Percentiles rank a stretch among this genome's conserved stretches.
Evolutionary conservation across 2,797 vertebrate species (phyloP).

Genomic region (Pangasius sanitwongsei): DNA sequence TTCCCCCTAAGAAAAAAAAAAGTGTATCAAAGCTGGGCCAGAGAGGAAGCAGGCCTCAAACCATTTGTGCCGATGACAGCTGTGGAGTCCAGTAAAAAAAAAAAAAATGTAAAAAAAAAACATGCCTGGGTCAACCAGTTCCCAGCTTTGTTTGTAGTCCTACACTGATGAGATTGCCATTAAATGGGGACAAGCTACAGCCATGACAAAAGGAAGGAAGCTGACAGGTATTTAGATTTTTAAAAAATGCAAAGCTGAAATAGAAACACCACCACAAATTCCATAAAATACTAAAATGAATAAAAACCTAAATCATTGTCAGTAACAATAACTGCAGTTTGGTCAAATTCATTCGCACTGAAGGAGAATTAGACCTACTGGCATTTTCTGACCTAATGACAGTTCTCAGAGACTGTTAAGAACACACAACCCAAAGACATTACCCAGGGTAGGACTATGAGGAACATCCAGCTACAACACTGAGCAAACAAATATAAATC

Average conservation of each 20-base stretch:
- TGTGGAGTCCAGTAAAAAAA: constrained; percentile 37
- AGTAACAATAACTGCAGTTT: background rate
- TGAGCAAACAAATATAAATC: background rate
- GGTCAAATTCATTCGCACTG: background rate
- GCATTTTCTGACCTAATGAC: background rate
- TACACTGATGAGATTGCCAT: background rate
- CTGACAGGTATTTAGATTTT: background rate
- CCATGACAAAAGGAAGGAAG: background rate
- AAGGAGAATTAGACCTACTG: background rate
- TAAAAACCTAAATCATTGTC: background rate
- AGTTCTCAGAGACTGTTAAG: background rate
- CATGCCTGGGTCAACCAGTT: constrained; percentile 38
- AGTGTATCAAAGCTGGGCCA: background rate
- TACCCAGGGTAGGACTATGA: background rate
- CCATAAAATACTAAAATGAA: background rate
- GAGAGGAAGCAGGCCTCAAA: constrained; percentile 36
- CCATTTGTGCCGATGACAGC: constrained; percentile 40
- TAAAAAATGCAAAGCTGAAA: background rate
- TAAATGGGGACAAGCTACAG: constrained; percentile 16
- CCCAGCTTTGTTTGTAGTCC: constrained; percentile 32
- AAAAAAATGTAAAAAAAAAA: background rate
- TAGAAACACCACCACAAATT: background rate
- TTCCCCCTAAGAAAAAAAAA: background rate
- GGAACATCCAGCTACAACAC: background rate
- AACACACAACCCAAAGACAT: background rate